Evolutionary conservation across 2,888 invertebrate genomes (phyloP), one percentile per base, ranked within the genome.

Genomic region (Oxyteleia sp.): DNA sequence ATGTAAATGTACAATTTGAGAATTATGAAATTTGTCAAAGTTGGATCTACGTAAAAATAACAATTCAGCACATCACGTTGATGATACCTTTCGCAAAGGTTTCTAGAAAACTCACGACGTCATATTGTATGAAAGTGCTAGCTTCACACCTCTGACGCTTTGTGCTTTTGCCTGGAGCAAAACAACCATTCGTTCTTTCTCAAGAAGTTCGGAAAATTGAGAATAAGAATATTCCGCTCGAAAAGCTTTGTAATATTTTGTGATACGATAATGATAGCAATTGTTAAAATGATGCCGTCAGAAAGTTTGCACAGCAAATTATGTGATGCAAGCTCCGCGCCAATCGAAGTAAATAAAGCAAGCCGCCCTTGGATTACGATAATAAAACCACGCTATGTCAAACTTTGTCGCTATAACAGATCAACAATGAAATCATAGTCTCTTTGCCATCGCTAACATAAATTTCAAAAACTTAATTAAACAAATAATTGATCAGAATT

Each of bases 201-300:
- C 74, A 74, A 74, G 45, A 55, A 74, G 64, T 74, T 74, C 64
- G 26, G 74, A 74, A 55, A 64, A 64, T 64, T 55, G 35, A 63
- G 64, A 53, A n/a, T n/a, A n/a, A 75, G 55, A 29, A 64, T 20
- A 23, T 10, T 53, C 35, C 15, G 18, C 51, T 72, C 51, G 18
- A 59, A 51, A 41, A 72, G 61, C 15, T 63, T 35, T 7, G 63
- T 23, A 64, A 64, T 74, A 64, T 45, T 74, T 64, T 55, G 61
- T 16, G 53, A 72, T 43, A 41, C 35, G 43, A 53, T 74, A 45
- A 63, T 35, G 55, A 20, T 10, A 45, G 35, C 49, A 8, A 35
- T 75, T 66, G 53, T 20, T 26, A 16, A 53, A 74, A 41, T 72
- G 61, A 63, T 4, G 43, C 15, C 45, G 16, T 61, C 53, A 18